Evolutionary conservation across 2,113 vertebrate genomes (phyloP).

Genomic region (Jacana jacana): DNA sequence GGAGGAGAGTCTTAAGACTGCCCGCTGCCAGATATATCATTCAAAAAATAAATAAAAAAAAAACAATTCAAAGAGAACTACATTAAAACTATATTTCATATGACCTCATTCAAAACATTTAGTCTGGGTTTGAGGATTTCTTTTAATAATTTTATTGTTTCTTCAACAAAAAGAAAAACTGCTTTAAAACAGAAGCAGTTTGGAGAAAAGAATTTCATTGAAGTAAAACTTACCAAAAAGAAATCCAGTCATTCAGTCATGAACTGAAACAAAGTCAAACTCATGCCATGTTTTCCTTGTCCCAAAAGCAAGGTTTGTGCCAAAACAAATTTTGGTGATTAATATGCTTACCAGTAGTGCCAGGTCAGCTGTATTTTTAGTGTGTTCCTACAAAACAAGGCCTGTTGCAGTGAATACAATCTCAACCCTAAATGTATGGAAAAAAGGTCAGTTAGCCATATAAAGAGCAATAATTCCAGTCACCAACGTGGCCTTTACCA

Average conservation of each 20-base stretch:
- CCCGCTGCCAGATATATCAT: not conserved
- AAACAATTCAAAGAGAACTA: not conserved
- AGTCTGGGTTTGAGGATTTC: not conserved
- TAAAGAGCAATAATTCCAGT: not conserved
- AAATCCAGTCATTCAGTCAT: not conserved
- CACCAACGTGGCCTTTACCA: not conserved
- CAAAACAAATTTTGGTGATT: slow-evolving; percentile 37
- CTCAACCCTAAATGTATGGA: not conserved
- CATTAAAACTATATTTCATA: not conserved
- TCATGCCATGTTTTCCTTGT: not conserved
- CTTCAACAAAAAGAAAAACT: not conserved
- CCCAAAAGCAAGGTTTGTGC: not conserved
- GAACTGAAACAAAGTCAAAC: not conserved
- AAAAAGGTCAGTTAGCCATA: not conserved
- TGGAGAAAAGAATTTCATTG: not conserved
- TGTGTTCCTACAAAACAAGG: not conserved
- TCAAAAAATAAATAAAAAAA: not conserved
- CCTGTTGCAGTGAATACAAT: not conserved
- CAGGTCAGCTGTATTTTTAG: slow-evolving; percentile 14
- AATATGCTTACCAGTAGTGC: not conserved
- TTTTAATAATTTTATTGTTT: not conserved
- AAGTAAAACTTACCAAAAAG: not conserved
- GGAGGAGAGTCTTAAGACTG: not conserved
- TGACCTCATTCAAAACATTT: not conserved
- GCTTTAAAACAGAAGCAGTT: not conserved